Conservation (phyloP, 2,797 vertebrate genomes). For the Acanthopagrus latus region DNA sequence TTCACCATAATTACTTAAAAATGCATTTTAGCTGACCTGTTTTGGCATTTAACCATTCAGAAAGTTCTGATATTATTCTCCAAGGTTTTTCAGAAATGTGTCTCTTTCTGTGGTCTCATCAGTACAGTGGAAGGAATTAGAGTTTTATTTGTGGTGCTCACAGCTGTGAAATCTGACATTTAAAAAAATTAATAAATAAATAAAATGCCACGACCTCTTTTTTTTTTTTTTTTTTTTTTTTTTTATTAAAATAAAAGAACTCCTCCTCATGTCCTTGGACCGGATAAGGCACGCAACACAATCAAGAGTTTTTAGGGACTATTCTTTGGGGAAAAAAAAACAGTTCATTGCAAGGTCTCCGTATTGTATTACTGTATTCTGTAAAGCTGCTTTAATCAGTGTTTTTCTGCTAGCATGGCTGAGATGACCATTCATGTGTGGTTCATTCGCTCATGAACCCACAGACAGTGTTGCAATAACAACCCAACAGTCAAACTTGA, state of each 20-base stretch:
- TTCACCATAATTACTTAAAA: conserved; percentile 8
- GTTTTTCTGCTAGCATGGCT: neutral
- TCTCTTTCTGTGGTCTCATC: neutral
- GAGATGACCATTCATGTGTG: too few relatives aligned
- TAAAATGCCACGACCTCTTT: neutral
- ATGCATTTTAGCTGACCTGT: neutral
- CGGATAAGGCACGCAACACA: neutral
- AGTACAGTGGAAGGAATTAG: neutral
- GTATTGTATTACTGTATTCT: neutral
- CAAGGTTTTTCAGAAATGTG: conserved; percentile 8
- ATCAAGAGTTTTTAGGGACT: neutral
- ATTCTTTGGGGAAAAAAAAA: neutral
- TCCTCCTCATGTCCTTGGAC: neutral
- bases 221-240: neutral
- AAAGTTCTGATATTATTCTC: neutral
- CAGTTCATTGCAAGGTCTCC: neutral
- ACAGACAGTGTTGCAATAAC: too few relatives aligned
- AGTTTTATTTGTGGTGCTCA: conserved; percentile 9
- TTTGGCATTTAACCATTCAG: neutral
- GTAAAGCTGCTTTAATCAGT: neutral
- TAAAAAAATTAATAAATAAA: neutral
- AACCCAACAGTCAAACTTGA: too few relatives aligned
- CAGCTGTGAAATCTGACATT: conserved; percentile 13
- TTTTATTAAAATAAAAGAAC: neutral
- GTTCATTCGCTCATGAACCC: too few relatives aligned